A percentile compares a stretch with the other conserved stretches of the same genome.
Conservation (phyloP, 2,888 invertebrate species). For the Drosophila maculinotata region DNA sequence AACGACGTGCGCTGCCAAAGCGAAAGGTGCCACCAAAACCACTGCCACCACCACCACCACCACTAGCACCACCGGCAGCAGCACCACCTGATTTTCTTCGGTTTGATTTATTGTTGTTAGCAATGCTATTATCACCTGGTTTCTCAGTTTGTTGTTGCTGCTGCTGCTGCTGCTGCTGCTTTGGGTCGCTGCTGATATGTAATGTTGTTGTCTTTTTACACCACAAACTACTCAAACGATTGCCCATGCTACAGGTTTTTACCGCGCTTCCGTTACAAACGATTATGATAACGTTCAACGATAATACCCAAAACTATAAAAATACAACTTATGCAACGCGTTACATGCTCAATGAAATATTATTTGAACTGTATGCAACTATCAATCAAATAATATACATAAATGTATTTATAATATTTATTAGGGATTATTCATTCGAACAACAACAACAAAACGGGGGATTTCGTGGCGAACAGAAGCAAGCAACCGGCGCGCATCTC, state of each 20-base stretch:
- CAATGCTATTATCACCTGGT: constrained; percentile 26
- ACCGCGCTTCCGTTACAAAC: no score
- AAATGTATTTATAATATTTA: not conserved
- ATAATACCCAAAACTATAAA: not conserved
- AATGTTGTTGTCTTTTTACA: constrained; percentile 82
- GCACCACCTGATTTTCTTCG: constrained; percentile 55
- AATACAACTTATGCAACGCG: not conserved
- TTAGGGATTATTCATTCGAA: not conserved
- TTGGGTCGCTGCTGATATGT: constrained; percentile 53
- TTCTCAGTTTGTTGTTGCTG: constrained; percentile 14
- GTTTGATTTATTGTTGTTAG: constrained; percentile 45
- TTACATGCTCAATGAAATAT: constrained; percentile 31
- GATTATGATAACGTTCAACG: constrained; percentile 32
- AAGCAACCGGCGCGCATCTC: constrained; percentile 80
- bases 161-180: constrained; percentile 30
- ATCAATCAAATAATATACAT: constrained; percentile 22
- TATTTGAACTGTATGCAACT: constrained; percentile 1
- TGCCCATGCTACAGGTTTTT: constrained; percentile 83
- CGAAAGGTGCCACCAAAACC: constrained; percentile 64
- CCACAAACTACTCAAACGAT: constrained; percentile 84
- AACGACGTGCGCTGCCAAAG: constrained; percentile 71
- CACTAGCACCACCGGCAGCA: constrained; percentile 26
- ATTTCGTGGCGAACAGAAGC: constrained; percentile 5
- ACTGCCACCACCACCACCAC: constrained; percentile 39
- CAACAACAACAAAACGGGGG: not conserved